Conservation (phyloP, 2,797 vertebrate genomes). For the Iguana delicatissima region DNA sequence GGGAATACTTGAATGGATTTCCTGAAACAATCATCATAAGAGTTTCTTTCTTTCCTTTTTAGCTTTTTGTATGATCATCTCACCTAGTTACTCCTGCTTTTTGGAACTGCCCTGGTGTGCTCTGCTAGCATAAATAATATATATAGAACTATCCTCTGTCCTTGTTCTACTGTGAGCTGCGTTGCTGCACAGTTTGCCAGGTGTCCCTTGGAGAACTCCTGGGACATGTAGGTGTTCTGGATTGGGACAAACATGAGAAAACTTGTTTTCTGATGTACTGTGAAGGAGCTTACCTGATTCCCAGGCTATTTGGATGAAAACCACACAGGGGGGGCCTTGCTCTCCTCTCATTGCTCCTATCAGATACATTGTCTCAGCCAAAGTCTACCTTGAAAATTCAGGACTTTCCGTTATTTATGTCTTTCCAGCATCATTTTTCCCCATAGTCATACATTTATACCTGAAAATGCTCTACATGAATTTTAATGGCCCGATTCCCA, state of each 20-base stretch:
- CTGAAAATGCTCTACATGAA: constrained; percentile 43
- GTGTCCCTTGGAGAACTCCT: neutral
- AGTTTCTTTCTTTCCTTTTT: too few species aligned
- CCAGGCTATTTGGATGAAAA: neutral
- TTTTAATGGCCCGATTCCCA: constrained; percentile 46
- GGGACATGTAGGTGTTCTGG: neutral
- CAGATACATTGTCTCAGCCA: neutral
- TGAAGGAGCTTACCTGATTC: neutral
- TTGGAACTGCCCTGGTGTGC: too few species aligned
- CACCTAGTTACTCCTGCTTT: too few species aligned
- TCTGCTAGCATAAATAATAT: too few species aligned
- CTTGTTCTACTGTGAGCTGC: neutral
- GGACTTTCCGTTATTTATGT: constrained; percentile 35
- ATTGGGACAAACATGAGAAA: neutral
- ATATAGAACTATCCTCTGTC: too few species aligned
- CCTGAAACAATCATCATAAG: too few species aligned
- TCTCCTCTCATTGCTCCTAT: neutral
- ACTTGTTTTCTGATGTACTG: neutral
- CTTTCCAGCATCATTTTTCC: constrained; percentile 17
- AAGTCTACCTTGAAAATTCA: constrained; percentile 15
- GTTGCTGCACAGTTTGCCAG: neutral
- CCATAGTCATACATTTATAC: constrained; percentile 27
- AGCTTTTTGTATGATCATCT: too few species aligned
- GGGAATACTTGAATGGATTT: too few species aligned
- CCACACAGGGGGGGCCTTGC: too few species aligned